Evolutionary conservation across 2,888 invertebrate genomes (phyloP), one percentile per base, ranked within the genome.

Genomic region (Scaptomyza tumidula): DNA sequence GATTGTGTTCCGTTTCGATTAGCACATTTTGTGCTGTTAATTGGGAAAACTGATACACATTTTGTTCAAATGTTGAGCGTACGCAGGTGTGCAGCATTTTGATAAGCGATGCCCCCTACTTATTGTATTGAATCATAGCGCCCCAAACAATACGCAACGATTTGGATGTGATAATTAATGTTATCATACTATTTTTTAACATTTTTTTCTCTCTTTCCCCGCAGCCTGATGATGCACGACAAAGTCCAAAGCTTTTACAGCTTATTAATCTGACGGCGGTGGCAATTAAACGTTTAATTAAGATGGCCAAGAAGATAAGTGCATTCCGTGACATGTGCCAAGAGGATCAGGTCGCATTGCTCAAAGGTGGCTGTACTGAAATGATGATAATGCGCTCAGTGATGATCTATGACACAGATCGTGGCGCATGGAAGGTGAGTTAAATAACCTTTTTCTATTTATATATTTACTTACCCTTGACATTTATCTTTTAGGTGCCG

Each of bases 331-430:
- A 96, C 88, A 96, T 99, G 94, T 97, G 97, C 89, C 97, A 98
- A 89, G 97, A 97, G 83, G 98, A 99, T 92, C 98, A 99, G 93
- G 95, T 97, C 56, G 95, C 95, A 19, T 75, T 92, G 43, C 81
- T 92, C 5, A 92, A 92, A 87, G 98, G 98, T 0, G 98, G 98
- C 1, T 98, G 98, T 89, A 98, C 98, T 50, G 99, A 99, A 93
- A 96, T 99, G 95, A 96, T 99, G 95, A 96, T 99, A 63, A 94
- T 99, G 55, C 94, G 98, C 13, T 98, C 98, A 75, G 97, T 97
- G 0, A 96, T 97, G 93, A 97, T 96, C 49, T 99, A 98, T 90
- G 98, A 98, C 90, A 86, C 89, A 45, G 97, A 96, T 79, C 95
- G 96, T 78, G 96, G 97, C 87, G 96, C 96, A 53, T 99, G 99